These are phyloP conservation scores for Phyllotis vaccarum DNA, from an alignment of 2,797 vertebrate species.

Conservation along the genomic window DNA sequence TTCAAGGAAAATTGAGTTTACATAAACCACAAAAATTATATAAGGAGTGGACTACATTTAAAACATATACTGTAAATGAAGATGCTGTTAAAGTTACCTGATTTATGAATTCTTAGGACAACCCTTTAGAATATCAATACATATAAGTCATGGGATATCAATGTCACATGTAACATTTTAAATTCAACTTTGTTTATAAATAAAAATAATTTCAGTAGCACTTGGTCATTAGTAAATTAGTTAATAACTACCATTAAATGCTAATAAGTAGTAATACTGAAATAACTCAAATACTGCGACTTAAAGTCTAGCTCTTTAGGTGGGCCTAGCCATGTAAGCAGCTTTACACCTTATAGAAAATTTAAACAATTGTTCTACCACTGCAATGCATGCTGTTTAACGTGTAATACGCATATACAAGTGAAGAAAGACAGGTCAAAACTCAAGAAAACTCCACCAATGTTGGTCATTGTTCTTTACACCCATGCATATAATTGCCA, in stretches of 20 bases:
- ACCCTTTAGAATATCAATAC: not conserved
- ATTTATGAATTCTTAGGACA: constrained; percentile 1
- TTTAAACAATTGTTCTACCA: constrained; percentile 17
- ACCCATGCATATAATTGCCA: not conserved
- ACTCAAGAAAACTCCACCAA: not conserved
- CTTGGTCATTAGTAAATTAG: not conserved
- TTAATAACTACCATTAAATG: not conserved
- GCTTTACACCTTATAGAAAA: constrained; percentile 31
- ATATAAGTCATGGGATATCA: not conserved
- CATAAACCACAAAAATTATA: not conserved
- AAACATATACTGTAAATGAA: constrained; percentile 24
- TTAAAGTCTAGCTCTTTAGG: not conserved
- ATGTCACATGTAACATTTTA: constrained; percentile 25
- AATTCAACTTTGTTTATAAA: constrained; percentile 22
- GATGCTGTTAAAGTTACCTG: not conserved
- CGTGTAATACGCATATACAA: not conserved
- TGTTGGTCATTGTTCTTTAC: not conserved
- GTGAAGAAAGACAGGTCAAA: not conserved
- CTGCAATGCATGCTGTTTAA: not conserved
- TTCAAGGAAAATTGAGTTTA: constrained; percentile 43
- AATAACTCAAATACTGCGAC: not conserved
- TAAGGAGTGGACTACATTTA: not conserved
- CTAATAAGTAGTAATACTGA: not conserved
- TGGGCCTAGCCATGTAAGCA: not conserved
- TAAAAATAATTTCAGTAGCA: not conserved